These are phyloP conservation scores for Corythornis cristatus DNA, from an alignment of 2,113 vertebrate genomes.

Conservation along the genomic window DNA sequence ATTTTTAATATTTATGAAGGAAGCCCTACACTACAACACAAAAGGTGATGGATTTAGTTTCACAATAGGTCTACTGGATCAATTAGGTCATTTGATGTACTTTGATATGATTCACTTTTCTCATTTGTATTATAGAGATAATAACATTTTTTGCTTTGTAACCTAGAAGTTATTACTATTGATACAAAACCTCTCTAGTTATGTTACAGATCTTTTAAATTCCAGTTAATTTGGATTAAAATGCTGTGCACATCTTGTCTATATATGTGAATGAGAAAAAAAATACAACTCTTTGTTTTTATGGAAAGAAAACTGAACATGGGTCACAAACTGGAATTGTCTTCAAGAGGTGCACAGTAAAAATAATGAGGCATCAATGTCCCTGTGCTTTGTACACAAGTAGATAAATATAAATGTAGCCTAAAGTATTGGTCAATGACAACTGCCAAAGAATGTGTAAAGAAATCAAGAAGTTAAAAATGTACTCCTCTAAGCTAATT, in stretches of 20 bases:
- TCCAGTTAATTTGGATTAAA: background rate
- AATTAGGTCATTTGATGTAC: background rate
- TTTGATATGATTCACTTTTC: background rate
- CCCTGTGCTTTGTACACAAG: background rate
- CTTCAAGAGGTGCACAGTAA: background rate
- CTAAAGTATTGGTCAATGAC: background rate
- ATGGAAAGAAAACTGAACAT: background rate
- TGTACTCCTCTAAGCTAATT: background rate
- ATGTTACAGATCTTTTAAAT: background rate
- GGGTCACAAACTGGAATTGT: background rate
- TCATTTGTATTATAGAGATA: background rate
- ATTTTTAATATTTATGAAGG: background rate
- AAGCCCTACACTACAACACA: background rate
- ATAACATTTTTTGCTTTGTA: background rate
- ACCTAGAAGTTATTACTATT: background rate
- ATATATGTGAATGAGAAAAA: background rate
- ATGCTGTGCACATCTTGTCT: background rate
- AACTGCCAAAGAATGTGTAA: background rate
- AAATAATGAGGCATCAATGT: background rate
- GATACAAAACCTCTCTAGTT: background rate
- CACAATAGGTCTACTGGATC: background rate
- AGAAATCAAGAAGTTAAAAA: background rate
- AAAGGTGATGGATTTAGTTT: background rate
- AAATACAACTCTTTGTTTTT: background rate
- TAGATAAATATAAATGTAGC: background rate